Evolutionary conservation across 1,140 invertebrate species (phyloP).

Genomic region (Hypsibius dujardini): DNA sequence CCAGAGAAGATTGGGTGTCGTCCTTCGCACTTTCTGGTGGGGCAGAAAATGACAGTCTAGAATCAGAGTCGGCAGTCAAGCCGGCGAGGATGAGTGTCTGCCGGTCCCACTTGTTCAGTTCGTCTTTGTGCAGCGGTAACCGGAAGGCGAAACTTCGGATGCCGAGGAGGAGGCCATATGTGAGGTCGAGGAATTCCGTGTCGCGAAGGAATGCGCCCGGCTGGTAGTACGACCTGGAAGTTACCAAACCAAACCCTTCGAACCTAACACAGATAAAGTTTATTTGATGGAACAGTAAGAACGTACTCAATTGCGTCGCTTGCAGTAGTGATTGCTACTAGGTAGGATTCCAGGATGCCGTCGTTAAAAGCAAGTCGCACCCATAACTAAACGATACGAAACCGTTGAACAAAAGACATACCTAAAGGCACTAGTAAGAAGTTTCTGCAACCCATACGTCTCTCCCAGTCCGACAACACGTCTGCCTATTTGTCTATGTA

Average conservation of each 20-base stretch:
- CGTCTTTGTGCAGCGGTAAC: not conserved
- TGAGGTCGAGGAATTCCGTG: not conserved
- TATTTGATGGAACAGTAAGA: no score
- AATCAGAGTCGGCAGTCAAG: not conserved
- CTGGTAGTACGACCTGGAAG: not conserved
- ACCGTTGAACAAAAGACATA: not conserved
- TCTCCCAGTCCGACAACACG: no score
- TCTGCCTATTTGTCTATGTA: no score
- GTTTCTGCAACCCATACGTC: no score
- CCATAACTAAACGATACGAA: not conserved
- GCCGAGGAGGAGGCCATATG: not conserved
- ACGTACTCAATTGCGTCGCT: not conserved
- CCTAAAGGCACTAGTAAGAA: no score
- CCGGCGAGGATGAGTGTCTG: not conserved
- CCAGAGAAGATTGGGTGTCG: no score
- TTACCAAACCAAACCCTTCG: not conserved
- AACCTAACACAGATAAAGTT: not conserved
- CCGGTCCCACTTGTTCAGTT: not conserved
- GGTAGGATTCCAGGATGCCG: not conserved
- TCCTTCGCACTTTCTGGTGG: no score
- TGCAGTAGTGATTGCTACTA: not conserved
- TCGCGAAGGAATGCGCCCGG: slow-evolving; percentile 1
- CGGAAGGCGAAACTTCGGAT: not conserved
- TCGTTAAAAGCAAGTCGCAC: slow-evolving; percentile 7
- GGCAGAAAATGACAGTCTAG: no score